These are phyloP conservation scores for Sarcophaga caerulescens DNA, from an alignment of 2,888 invertebrate genomes.

Conservation along the genomic window DNA sequence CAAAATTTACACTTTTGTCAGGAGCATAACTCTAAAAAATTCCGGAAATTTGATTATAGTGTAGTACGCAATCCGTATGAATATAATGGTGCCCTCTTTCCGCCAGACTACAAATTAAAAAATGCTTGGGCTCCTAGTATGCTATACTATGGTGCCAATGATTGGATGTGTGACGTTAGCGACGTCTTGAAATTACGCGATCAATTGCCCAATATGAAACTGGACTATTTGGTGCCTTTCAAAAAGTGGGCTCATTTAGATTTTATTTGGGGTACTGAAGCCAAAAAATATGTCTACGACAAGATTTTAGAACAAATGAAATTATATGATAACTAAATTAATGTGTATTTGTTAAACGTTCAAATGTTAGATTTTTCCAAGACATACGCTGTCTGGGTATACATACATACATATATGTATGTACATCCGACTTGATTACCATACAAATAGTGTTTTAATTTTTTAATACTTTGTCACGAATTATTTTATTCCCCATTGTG, in stretches of 20 bases:
- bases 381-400: too few species aligned
- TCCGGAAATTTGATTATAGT: constrained; percentile 80
- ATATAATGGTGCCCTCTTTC: constrained; percentile 80
- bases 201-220: constrained; percentile 82
- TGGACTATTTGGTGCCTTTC: constrained; percentile 82
- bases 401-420: too few species aligned
- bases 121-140: constrained; percentile 82
- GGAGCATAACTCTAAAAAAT: constrained; percentile 76
- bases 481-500: too few species aligned
- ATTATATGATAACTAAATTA: constrained; percentile 51
- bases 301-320: constrained; percentile 73
- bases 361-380: neutral
- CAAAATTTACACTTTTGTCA: constrained; percentile 80
- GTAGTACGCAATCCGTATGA: constrained; percentile 78
- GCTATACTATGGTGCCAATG: constrained; percentile 83
- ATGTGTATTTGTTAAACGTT: neutral
- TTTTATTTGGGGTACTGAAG: constrained; percentile 85
- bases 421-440: too few species aligned
- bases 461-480: too few species aligned
- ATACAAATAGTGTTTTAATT: too few species aligned
- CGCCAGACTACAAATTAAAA: constrained; percentile 82
- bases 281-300: constrained; percentile 83
- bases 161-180: constrained; percentile 84
- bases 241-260: constrained; percentile 83
- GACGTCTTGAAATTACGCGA: constrained; percentile 83